Conservation (phyloP, 2,888 invertebrate species). For the Bombylius discolor region DNA sequence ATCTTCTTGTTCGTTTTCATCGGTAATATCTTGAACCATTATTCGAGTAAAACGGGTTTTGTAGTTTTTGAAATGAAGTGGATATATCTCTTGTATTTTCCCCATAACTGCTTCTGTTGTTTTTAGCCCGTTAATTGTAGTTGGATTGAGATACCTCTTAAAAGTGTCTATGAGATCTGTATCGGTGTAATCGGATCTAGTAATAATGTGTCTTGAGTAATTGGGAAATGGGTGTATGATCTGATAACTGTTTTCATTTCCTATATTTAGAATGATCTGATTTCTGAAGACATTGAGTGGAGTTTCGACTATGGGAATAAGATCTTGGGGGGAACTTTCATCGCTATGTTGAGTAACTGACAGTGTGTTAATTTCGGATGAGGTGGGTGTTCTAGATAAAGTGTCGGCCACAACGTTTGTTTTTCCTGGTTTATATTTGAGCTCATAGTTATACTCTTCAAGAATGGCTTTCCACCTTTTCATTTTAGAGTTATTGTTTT, state of each 20-base stretch:
- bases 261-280: conserved; percentile 6
- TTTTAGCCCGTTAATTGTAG: too few relatives aligned
- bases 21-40: too few relatives aligned
- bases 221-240: not conserved
- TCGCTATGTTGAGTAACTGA: conserved; percentile 2
- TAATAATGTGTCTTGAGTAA: conserved; percentile 1
- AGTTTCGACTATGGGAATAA: conserved; percentile 1
- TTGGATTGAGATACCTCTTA: not conserved
- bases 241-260: conserved; percentile 1
- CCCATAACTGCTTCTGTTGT: too few relatives aligned
- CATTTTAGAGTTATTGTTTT: conserved; percentile 11
- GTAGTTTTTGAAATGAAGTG: too few relatives aligned
- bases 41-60: too few relatives aligned
- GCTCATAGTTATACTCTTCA: conserved; percentile 11
- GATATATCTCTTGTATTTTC: too few relatives aligned
- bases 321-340: conserved; percentile 7
- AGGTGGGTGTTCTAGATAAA: conserved; percentile 1
- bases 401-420: conserved; percentile 10
- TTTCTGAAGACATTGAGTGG: conserved; percentile 13
- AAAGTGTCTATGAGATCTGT: not conserved
- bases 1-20: too few relatives aligned
- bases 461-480: conserved; percentile 12
- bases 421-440: conserved; percentile 9
- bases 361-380: not conserved
- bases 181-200: not conserved